These are phyloP conservation scores for Cynaeus angustus DNA, from an alignment of 2,888 invertebrate genomes.

Conservation along the genomic window DNA sequence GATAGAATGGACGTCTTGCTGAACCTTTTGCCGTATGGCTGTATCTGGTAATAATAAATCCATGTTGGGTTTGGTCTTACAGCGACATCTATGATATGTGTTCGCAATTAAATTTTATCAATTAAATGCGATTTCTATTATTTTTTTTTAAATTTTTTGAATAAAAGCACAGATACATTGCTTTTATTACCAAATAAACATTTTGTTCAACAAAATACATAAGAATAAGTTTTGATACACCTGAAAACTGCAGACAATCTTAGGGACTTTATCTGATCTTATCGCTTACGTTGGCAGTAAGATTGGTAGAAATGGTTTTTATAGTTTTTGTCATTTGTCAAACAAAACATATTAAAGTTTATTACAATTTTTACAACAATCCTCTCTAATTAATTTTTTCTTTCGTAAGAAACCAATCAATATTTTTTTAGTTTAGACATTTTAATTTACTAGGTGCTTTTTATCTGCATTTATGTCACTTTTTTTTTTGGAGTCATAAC, in stretches of 20 bases:
- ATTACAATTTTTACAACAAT: constrained; percentile 57
- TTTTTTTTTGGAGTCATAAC: constrained; percentile 61
- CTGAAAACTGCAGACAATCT: neutral
- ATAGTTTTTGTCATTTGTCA: constrained; percentile 64
- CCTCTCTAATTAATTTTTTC: constrained; percentile 55
- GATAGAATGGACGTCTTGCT: no score
- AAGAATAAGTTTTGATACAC: no score
- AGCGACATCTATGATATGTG: no score
- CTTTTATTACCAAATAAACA: no score
- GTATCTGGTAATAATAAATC: no score
- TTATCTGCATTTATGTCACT: constrained; percentile 52
- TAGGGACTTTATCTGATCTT: constrained; percentile 17
- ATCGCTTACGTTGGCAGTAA: constrained; percentile 36
- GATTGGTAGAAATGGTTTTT: constrained; percentile 41
- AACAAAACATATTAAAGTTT: constrained; percentile 62
- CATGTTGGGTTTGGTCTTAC: no score
- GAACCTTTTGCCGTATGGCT: no score
- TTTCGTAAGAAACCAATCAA: constrained; percentile 47
- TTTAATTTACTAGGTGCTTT: constrained; percentile 47
- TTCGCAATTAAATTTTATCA: no score
- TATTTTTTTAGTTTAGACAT: constrained; percentile 41
- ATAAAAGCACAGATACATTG: no score
- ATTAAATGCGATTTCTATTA: neutral
- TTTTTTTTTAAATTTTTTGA: no score
- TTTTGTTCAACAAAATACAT: no score